Percentiles rank a stretch among this genome's conserved stretches.
phyloP scores from a whole-genome alignment of 2,888 invertebrate genomes.

The Agonopterix heracliana region DNA sequence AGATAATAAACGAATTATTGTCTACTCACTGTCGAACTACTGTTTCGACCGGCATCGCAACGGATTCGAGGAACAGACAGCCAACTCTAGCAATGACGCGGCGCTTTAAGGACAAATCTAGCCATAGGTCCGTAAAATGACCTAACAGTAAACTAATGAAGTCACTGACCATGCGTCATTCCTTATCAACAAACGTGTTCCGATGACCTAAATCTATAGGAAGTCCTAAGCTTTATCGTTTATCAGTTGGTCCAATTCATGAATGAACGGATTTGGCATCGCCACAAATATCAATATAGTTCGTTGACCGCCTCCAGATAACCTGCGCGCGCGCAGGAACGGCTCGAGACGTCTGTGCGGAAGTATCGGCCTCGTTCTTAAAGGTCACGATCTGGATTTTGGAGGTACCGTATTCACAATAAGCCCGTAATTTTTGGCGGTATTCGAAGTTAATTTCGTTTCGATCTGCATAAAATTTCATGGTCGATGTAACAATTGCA shows the following conservation, averaged over 20 bases:
- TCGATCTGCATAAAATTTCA: conserved; percentile 27
- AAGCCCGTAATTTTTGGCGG: conserved; percentile 1
- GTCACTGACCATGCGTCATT: background rate
- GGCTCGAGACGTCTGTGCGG: conserved; percentile 26
- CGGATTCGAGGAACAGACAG: too few relatives aligned
- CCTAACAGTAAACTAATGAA: background rate
- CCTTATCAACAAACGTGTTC: conserved; percentile 25
- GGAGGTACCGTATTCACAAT: conserved; percentile 8
- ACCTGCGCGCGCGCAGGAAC: conserved; percentile 4
- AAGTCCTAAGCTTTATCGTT: conserved; percentile 15
- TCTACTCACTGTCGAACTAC: too few relatives aligned
- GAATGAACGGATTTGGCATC: conserved; percentile 46
- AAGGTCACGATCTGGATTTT: conserved; percentile 42
- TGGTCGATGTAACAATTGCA: conserved; percentile 1
- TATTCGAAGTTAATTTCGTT: conserved; percentile 11
- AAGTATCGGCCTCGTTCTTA: conserved; percentile 35
- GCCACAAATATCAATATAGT: conserved; percentile 1
- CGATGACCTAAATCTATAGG: background rate
- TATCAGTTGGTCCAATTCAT: conserved; percentile 27
- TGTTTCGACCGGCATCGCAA: too few relatives aligned
- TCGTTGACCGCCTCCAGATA: conserved; percentile 4
- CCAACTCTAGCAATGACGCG: too few relatives aligned
- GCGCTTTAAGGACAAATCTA: too few relatives aligned
- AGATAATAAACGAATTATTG: too few relatives aligned
- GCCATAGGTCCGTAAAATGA: background rate